Evolutionary conservation across 2,113 vertebrate species (phyloP).

Genomic region (Rallus limicola): DNA sequence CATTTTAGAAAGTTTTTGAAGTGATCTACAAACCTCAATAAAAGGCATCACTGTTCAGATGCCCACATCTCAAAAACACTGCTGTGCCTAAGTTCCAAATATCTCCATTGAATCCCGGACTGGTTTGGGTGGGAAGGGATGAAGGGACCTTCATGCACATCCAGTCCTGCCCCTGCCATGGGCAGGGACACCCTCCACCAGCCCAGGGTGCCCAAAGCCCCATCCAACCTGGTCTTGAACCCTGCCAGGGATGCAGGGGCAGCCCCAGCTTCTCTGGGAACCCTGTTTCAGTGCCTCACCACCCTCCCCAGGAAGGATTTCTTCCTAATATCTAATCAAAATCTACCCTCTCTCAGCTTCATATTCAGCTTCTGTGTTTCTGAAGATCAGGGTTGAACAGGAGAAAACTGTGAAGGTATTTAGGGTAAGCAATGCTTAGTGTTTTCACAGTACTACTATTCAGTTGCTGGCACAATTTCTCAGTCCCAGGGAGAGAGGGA

Average conservation of each 20-base stretch:
- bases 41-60: not conserved
- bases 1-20: not conserved
- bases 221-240: too few species aligned
- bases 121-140: too few species aligned
- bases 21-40: not conserved
- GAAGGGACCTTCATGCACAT: too few species aligned
- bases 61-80: not conserved
- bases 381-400: not conserved
- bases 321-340: too few species aligned
- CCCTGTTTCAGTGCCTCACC: too few species aligned
- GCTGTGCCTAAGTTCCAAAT: not conserved
- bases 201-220: too few species aligned
- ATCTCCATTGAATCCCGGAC: not conserved
- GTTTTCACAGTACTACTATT: not conserved
- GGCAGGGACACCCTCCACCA: too few species aligned
- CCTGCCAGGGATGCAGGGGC: too few species aligned
- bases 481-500: not conserved
- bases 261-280: too few species aligned
- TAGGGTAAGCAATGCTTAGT: not conserved
- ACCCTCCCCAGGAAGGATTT: too few species aligned
- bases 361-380: not conserved
- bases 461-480: not conserved
- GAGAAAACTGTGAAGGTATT: not conserved
- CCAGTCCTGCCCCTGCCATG: too few species aligned
- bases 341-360: too few species aligned